A percentile compares a stretch with the other conserved stretches of the same genome.
phyloP scores from a whole-genome alignment of 1,140 invertebrate species.

The Lerema accius region DNA sequence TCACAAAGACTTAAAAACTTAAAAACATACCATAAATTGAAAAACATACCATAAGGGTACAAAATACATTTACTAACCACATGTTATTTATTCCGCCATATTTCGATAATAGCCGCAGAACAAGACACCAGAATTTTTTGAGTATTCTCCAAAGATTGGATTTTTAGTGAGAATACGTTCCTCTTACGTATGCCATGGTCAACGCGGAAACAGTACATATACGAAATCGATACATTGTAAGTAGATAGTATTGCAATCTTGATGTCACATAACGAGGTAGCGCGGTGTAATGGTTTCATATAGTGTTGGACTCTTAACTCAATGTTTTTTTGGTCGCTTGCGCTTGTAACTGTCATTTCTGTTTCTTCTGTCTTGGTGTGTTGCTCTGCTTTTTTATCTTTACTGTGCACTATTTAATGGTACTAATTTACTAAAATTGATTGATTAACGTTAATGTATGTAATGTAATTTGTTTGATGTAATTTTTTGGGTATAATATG shows the following conservation, averaged over 20 bases:
- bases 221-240: conserved; percentile 56
- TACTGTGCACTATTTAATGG: conserved; percentile 53
- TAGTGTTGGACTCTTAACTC: conserved; percentile 48
- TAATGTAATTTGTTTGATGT: conserved; percentile 34
- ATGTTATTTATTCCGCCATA: conserved; percentile 70
- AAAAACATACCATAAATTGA: conserved; percentile 53
- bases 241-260: conserved; percentile 71
- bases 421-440: conserved; percentile 57
- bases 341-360: conserved; percentile 47
- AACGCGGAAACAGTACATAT: conserved; percentile 46
- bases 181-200: conserved; percentile 59
- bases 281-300: conserved; percentile 76
- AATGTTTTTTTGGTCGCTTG: conserved; percentile 56
- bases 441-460: conserved; percentile 38
- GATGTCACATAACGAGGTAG: conserved; percentile 76
- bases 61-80: conserved; percentile 64
- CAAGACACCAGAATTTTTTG: conserved; percentile 60
- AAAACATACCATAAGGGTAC: conserved; percentile 52
- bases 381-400: conserved; percentile 56
- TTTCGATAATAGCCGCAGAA: conserved; percentile 60
- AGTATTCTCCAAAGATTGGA: conserved; percentile 74
- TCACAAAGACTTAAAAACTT: conserved; percentile 27
- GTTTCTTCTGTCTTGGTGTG: conserved; percentile 65
- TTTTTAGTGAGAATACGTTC: conserved; percentile 64
- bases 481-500: conserved; percentile 9